Conservation (phyloP, 2,113 vertebrate species). For the Tupaia chinensis region DNA sequence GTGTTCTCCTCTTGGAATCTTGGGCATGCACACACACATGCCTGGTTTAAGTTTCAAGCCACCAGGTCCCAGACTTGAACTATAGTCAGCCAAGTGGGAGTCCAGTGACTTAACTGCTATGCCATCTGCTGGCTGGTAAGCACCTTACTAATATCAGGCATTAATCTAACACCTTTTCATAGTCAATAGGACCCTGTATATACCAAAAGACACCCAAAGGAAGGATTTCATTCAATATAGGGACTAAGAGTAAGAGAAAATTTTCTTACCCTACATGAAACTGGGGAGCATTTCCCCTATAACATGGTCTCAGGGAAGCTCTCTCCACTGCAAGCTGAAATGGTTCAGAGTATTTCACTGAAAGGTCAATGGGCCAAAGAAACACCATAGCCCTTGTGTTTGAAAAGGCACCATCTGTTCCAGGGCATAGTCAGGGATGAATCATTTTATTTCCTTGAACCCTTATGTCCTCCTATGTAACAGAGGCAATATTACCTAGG, state of each 20-base stretch:
- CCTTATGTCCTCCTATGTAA: background rate
- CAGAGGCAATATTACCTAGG: background rate
- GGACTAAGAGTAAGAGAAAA: background rate
- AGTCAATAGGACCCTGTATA: fast-evolving
- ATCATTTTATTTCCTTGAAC: background rate
- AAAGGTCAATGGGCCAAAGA: background rate
- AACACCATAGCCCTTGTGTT: background rate
- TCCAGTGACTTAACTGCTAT: too few relatives aligned
- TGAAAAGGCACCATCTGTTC: background rate
- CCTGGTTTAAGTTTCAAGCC: too few relatives aligned
- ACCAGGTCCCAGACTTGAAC: too few relatives aligned
- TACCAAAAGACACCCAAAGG: background rate
- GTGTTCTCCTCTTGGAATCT: too few relatives aligned
- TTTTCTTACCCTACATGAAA: background rate
- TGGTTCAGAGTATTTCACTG: background rate
- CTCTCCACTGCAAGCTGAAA: background rate
- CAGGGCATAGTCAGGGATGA: background rate
- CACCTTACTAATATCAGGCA: background rate
- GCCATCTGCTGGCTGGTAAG: background rate
- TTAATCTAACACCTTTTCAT: background rate
- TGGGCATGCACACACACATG: too few relatives aligned
- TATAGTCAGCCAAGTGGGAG: too few relatives aligned
- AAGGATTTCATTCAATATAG: background rate
- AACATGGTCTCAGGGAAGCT: background rate
- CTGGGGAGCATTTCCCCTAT: background rate